Conservation (phyloP, 1,140 invertebrate species). For the Lethocerus indicus region DNA sequence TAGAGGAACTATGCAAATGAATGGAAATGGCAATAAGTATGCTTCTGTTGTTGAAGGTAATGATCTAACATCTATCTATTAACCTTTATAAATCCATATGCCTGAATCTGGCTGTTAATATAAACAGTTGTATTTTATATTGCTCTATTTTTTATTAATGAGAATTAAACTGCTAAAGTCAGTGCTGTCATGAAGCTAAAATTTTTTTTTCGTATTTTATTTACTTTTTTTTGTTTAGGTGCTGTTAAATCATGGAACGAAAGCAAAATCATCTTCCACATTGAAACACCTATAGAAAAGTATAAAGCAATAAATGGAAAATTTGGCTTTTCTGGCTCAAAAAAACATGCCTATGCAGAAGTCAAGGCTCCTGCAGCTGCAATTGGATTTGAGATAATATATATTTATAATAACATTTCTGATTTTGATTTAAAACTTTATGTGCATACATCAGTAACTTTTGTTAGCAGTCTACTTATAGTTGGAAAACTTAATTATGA, state of each 20-base stretch:
- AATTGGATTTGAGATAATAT: conserved; percentile 42
- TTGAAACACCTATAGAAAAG: conserved; percentile 49
- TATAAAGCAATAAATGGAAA: conserved; percentile 40
- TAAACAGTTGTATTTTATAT: neutral
- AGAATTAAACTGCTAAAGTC: neutral
- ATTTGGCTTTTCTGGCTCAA: conserved; percentile 47
- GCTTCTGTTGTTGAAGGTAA: conserved; percentile 8
- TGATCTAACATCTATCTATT: neutral
- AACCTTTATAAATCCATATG: conserved; percentile 1
- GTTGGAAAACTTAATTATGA: conserved; percentile 40
- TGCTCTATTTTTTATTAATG: neutral
- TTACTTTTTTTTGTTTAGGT: conserved; percentile 24
- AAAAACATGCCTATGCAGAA: conserved; percentile 50
- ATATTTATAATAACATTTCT: conserved; percentile 33
- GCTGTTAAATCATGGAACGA: conserved; percentile 42
- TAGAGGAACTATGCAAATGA: conserved; percentile 5
- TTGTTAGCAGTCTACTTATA: conserved; percentile 40
- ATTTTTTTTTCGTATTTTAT: neutral
- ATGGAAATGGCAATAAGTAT: conserved; percentile 13
- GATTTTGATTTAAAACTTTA: conserved; percentile 54
- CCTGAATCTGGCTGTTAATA: neutral
- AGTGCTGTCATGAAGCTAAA: neutral
- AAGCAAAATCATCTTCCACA: conserved; percentile 46
- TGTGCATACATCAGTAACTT: conserved; percentile 49
- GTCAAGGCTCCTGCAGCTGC: conserved; percentile 41